Evolutionary conservation across 2,113 vertebrate genomes (phyloP).

Genomic region (Lampris megalopsis): DNA sequence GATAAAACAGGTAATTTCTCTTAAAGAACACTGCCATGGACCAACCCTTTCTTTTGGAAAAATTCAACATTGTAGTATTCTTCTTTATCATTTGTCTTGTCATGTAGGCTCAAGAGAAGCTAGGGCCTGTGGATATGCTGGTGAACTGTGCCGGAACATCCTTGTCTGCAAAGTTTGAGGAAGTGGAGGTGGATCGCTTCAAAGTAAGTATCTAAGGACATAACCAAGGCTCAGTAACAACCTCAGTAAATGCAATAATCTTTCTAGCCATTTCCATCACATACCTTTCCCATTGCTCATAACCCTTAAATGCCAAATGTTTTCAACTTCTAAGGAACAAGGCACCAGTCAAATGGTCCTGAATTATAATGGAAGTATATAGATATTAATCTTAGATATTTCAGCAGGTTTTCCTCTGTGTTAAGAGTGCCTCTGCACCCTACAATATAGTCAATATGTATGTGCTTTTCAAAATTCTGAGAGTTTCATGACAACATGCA

Average conservation of each 20-base stretch:
- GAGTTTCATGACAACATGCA: too few relatives aligned
- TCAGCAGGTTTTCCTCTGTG: too few relatives aligned
- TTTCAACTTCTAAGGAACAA: too few relatives aligned
- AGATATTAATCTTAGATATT: too few relatives aligned
- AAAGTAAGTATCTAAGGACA: conserved; percentile 80
- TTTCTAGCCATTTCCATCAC: not conserved
- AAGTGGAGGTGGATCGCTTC: conserved; percentile 89
- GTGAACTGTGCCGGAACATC: conserved; percentile 94
- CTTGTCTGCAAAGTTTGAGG: conserved; percentile 92
- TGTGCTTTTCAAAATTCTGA: too few relatives aligned
- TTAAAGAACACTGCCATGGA: conserved; percentile 12
- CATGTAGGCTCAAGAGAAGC: conserved; percentile 93
- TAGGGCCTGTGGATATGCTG: conserved; percentile 98
- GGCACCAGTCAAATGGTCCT: too few relatives aligned
- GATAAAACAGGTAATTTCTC: conserved; percentile 91
- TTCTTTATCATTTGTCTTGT: conserved; percentile 12
- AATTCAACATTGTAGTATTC: conserved; percentile 8
- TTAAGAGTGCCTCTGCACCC: too few relatives aligned
- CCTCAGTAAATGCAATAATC: too few relatives aligned
- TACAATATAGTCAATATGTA: too few relatives aligned
- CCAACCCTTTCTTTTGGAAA: conserved; percentile 24
- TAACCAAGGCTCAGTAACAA: not conserved
- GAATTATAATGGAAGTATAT: too few relatives aligned
- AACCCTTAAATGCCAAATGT: too few relatives aligned
- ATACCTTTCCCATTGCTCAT: not conserved